A percentile compares a stretch with the other conserved stretches of the same genome.
Evolutionary conservation across 2,113 vertebrate species (phyloP).

Genomic region (Periophthalmodon schlosseri): DNA sequence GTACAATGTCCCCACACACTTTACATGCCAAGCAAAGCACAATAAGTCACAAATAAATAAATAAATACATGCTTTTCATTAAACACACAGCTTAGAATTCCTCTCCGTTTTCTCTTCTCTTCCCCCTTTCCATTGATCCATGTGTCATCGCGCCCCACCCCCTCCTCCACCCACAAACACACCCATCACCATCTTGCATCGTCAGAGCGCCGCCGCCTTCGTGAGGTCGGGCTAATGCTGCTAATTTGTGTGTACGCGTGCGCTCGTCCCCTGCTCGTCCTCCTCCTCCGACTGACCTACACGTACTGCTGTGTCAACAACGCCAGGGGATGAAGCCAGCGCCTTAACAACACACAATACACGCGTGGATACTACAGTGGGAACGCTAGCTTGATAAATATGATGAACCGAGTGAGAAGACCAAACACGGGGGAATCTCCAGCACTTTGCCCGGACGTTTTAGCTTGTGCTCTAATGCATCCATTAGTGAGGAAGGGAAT

Average conservation of each 20-base stretch:
- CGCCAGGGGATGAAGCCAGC: not conserved
- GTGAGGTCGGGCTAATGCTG: slow-evolving; percentile 59
- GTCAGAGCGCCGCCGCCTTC: slow-evolving; percentile 24
- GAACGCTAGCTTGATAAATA: slow-evolving; percentile 40
- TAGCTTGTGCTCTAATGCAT: slow-evolving; percentile 18
- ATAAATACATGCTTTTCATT: too few species aligned
- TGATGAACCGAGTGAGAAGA: slow-evolving; percentile 33
- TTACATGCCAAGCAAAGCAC: too few species aligned
- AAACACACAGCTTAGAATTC: too few species aligned
- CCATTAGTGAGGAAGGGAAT: slow-evolving; percentile 31
- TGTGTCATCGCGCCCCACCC: slow-evolving; percentile 35
- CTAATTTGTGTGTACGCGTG: slow-evolving; percentile 63
- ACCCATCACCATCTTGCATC: slow-evolving; percentile 26
- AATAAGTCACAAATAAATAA: too few species aligned
- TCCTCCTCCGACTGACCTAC: slow-evolving; percentile 54
- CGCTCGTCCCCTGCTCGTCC: slow-evolving; percentile 60
- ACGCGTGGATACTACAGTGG: slow-evolving; percentile 29
- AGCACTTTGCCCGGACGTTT: slow-evolving; percentile 17
- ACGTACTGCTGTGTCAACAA: slow-evolving; percentile 67
- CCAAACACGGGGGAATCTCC: slow-evolving; percentile 23
- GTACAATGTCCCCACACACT: too few species aligned
- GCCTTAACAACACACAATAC: slow-evolving; percentile 53
- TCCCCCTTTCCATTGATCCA: slow-evolving; percentile 37
- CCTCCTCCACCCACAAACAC: slow-evolving; percentile 16
- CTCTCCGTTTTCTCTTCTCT: not conserved